Evolutionary conservation across 2,113 vertebrate species (phyloP).

Genomic region (Labeo catla): DNA sequence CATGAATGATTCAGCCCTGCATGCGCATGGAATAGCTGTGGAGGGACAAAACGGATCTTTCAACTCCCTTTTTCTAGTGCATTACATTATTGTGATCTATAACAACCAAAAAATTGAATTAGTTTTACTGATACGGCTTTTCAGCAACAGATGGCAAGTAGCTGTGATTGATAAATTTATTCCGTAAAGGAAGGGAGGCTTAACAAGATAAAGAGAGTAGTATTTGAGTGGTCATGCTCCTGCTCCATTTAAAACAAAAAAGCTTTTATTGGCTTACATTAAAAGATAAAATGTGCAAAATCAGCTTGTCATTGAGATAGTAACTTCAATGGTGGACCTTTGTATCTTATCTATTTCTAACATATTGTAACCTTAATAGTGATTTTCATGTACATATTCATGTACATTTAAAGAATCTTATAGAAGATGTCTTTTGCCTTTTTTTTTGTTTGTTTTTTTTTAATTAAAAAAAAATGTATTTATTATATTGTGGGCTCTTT

Average conservation of each 20-base stretch:
- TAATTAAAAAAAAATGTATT: no score
- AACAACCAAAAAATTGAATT: neutral
- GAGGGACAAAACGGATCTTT: neutral
- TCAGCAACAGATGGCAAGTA: neutral
- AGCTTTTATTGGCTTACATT: neutral
- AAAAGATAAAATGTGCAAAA: neutral
- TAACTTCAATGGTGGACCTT: neutral
- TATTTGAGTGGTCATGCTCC: neutral
- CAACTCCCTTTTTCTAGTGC: neutral
- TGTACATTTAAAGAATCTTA: no score
- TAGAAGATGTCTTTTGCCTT: no score
- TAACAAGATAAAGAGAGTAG: neutral
- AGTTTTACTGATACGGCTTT: neutral
- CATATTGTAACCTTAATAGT: no score
- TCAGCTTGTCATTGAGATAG: neutral
- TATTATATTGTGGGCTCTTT: no score
- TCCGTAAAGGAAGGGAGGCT: neutral
- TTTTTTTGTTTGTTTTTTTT: no score
- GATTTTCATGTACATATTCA: no score
- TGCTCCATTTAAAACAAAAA: neutral
- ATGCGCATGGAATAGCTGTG: conserved; percentile 6
- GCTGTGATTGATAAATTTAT: neutral
- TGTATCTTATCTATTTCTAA: no score
- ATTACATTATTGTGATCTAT: neutral
- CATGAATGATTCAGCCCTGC: neutral